Percentiles rank a stretch among this genome's conserved stretches.
Conservation (phyloP, 2,888 invertebrate genomes). For the Quadroppia sp. region DNA sequence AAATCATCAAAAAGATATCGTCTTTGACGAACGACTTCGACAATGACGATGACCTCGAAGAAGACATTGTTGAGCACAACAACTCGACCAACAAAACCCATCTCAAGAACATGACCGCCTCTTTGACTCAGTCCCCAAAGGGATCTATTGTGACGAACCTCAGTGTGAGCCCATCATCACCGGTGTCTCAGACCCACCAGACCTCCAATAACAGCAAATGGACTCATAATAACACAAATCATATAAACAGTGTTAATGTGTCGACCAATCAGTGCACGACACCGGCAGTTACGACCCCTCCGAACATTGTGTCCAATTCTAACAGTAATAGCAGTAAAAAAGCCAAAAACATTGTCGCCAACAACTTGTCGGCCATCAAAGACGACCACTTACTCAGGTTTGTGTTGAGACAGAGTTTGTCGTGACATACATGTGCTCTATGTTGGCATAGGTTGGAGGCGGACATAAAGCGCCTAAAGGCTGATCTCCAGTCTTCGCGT, state of each 20-base stretch:
- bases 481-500: constrained; percentile 69
- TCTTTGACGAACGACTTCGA: constrained; percentile 58
- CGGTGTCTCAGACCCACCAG: constrained; percentile 26
- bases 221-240: constrained; percentile 31
- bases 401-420: not conserved
- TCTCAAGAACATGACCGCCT: constrained; percentile 33
- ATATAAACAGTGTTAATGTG: not conserved
- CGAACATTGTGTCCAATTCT: constrained; percentile 4
- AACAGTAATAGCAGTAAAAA: constrained; percentile 27
- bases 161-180: not conserved
- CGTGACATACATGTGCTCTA: not conserved
- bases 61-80: constrained; percentile 29
- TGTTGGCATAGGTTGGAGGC: constrained; percentile 61
- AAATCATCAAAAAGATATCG: constrained; percentile 44
- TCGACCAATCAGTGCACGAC: constrained; percentile 2
- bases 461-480: constrained; percentile 66
- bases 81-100: constrained; percentile 30
- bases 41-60: constrained; percentile 53
- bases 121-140: not conserved
- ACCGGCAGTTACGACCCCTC: no score
- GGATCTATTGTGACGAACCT: not conserved
- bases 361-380: constrained; percentile 50
- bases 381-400: constrained; percentile 49
- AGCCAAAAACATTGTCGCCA: constrained; percentile 53
- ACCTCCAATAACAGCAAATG: constrained; percentile 24